Conservation (phyloP, 2,888 invertebrate genomes). For the Cosmorhoe ocellata region DNA sequence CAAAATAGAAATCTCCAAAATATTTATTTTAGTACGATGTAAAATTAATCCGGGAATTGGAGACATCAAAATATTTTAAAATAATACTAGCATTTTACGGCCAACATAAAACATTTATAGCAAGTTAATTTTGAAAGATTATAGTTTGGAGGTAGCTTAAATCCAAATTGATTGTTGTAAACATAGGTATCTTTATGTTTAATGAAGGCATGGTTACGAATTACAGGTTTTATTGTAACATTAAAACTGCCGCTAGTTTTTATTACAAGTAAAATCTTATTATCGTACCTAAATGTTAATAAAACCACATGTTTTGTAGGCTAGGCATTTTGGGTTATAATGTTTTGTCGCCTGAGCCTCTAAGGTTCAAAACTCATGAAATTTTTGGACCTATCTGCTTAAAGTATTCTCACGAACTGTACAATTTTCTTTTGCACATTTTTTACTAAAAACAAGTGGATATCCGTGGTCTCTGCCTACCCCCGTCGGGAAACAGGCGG, state of each 20-base stretch:
- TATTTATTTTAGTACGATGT: conserved; percentile 6
- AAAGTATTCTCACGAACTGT: no score
- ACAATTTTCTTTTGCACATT: no score
- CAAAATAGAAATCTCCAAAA: not conserved
- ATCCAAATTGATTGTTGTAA: conserved; percentile 26
- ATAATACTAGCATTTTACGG: conserved; percentile 20
- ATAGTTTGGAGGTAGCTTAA: conserved; percentile 19
- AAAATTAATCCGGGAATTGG: conserved; percentile 17
- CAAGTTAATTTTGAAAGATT: conserved; percentile 23
- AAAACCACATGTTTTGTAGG: not conserved
- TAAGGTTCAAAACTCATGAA: no score
- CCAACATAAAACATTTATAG: conserved; percentile 22
- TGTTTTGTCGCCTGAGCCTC: no score
- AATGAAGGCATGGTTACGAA: conserved; percentile 20
- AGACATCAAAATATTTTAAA: conserved; percentile 24
- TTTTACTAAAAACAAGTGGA: no score
- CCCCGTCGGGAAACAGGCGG: no score
- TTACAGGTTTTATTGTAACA: conserved; percentile 15
- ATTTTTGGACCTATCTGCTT: no score
- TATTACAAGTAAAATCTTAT: conserved; percentile 7
- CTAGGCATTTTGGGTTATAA: no score
- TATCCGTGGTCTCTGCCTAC: no score
- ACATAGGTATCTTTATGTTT: conserved; percentile 22
- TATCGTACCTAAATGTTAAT: not conserved
- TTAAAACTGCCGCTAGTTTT: conserved; percentile 18